Base-by-base conservation (phyloP, 2,888 invertebrate genomes). In the Callinectes sapidus region DNA sequence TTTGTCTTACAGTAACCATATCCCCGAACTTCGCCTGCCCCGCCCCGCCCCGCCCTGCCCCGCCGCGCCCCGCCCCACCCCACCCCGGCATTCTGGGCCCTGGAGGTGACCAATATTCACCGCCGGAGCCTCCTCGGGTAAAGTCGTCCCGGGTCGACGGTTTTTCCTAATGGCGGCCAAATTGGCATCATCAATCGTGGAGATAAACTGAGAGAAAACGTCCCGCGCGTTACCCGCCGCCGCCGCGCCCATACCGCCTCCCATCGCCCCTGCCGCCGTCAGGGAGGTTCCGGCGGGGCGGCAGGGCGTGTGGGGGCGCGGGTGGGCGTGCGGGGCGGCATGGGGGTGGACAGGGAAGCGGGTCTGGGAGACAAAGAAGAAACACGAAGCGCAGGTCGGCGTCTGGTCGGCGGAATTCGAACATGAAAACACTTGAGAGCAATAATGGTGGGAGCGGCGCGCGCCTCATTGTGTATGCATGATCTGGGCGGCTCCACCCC, bases 361-460 rank as follows among this genome's bases (percentile, higher is more conserved):
- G 61, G 77, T 18, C 81, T 16, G 85, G 18, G 86, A 89, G 89
- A 92, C 85, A 92, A 86, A 92, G 89, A 92, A 92, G 86, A 23
- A 92, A 89, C 89, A 86, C 86, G 90, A 92, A 90, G 90, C 90
- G 90, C 87, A 90, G 92, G 90, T 90, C 92, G 92, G 88, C 77
- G 92, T 90, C 92, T 90, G 88, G 88, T 66, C 90, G 90, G 55
- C 61, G 87, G 92, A 90, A 92, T 92, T 90, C 92, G 92, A 92
- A 92, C 92, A 92, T 92, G 92, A 93, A 93, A 93, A 93, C 92
- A 93, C 91, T 93, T 93, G 92, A 93, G 91, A 91, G 92, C 92
- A 93, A 93, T 93, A 93, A 91, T 91, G 91, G 88, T 86, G 86
- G 92, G 91, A 91, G 90, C 91, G 90, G 92, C 91, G 91, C 92